Evolutionary conservation across 2,113 vertebrate species (phyloP).

Genomic region (Hippocampus mohnikei): DNA sequence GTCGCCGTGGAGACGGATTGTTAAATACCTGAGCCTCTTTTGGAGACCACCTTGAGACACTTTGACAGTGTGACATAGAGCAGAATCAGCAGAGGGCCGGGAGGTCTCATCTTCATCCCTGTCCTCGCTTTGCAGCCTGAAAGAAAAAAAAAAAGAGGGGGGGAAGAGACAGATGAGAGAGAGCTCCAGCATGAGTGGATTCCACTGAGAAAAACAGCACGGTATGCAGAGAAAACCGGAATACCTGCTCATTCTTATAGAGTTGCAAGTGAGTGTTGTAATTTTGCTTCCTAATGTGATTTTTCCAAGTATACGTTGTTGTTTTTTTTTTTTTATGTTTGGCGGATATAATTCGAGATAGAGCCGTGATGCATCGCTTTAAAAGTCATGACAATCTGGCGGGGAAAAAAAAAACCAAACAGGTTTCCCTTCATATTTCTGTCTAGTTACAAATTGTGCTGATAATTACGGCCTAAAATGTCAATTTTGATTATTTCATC

Average conservation of each 20-base stretch:
- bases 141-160: background rate
- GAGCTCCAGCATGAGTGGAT: conserved; percentile 22
- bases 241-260: background rate
- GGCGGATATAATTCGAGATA: background rate
- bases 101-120: conserved; percentile 71
- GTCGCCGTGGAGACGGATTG: background rate
- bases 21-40: conserved; percentile 70
- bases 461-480: background rate
- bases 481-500: background rate
- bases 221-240: background rate
- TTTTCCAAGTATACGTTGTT: background rate
- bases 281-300: background rate
- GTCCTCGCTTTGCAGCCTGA: conserved; percentile 60
- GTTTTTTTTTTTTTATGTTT: background rate
- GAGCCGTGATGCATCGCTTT: background rate
- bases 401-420: background rate
- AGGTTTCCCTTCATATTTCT: no score
- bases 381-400: background rate
- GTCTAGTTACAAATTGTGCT: background rate
- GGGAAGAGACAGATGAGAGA: conserved; percentile 37
- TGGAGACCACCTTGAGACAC: conserved; percentile 69
- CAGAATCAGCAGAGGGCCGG: conserved; percentile 70
- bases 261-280: background rate
- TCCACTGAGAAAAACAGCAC: conserved; percentile 14
- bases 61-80: conserved; percentile 66